A percentile compares a stretch with the other conserved stretches of the same genome.
Conservation (phyloP, 2,797 vertebrate genomes). For the Trachurus trachurus region DNA sequence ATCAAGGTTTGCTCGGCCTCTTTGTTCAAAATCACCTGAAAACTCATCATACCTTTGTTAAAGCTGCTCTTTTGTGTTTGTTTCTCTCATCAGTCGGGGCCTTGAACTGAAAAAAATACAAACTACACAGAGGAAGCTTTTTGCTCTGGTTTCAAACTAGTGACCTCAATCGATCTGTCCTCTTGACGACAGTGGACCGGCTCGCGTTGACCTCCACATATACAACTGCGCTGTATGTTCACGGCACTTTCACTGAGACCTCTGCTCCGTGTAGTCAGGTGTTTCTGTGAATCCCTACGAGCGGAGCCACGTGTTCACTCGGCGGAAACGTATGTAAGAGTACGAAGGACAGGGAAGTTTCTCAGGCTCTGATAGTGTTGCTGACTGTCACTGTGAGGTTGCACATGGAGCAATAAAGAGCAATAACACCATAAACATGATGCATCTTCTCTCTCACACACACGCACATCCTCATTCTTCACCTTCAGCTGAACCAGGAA, state of each 20-base stretch:
- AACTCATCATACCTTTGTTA: not conserved
- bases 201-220: not conserved
- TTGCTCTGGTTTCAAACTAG: too few species aligned
- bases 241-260: not conserved
- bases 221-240: not conserved
- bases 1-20: slow-evolving; percentile 12
- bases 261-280: not conserved
- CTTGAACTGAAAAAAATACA: not conserved
- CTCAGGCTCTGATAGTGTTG: slow-evolving; percentile 3
- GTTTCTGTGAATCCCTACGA: slow-evolving; percentile 8
- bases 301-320: slow-evolving; percentile 11
- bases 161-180: not conserved
- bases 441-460: slow-evolving; percentile 29
- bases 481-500: slow-evolving; percentile 60
- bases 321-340: slow-evolving; percentile 19
- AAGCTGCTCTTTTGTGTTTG: not conserved
- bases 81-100: not conserved
- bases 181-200: not conserved
- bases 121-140: too few species aligned
- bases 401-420: slow-evolving; percentile 18
- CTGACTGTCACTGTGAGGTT: slow-evolving; percentile 28
- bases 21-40: not conserved
- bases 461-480: slow-evolving; percentile 39
- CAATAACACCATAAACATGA: slow-evolving; percentile 55
- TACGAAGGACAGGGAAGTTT: slow-evolving; percentile 8